Conservation (phyloP, 92 coral and sea anemone genomes). For the Phymanthus crucifer region DNA sequence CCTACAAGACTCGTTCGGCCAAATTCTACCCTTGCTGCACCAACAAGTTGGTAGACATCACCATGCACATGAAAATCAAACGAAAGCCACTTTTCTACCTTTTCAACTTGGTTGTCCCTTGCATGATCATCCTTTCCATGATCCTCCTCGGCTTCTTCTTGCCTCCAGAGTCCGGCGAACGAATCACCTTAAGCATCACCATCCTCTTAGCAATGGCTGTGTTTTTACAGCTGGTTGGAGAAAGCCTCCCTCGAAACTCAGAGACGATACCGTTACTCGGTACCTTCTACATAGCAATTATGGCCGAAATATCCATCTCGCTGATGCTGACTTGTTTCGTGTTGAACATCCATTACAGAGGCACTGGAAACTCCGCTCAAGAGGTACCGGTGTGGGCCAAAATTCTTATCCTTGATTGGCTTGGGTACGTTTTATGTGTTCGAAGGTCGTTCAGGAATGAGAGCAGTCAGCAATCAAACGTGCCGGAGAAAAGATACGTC, state of each 20-base stretch:
- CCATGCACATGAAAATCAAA: constrained; percentile 63
- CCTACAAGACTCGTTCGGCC: constrained; percentile 51
- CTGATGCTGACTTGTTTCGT: constrained; percentile 95
- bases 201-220: constrained; percentile 96
- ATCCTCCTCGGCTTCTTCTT: constrained; percentile 91
- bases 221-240: constrained; percentile 91
- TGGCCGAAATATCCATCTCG: constrained; percentile 93
- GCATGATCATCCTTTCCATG: constrained; percentile 88
- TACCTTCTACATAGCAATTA: constrained; percentile 89
- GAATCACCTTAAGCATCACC: constrained; percentile 92
- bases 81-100: constrained; percentile 90
- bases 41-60: constrained; percentile 76
- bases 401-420: constrained; percentile 80
- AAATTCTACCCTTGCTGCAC: constrained; percentile 76
- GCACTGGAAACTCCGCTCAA: constrained; percentile 67
- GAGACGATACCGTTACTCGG: constrained; percentile 92
- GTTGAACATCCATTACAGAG: constrained; percentile 87
- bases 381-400: constrained; percentile 89
- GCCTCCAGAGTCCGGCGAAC: constrained; percentile 96
- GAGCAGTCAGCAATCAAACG: constrained; percentile 48
- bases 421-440: constrained; percentile 79
- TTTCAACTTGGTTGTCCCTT: constrained; percentile 90
- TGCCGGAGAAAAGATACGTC: constrained; percentile 55
- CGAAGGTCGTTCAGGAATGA: constrained; percentile 61
- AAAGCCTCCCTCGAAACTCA: constrained; percentile 93